Percentiles rank a stretch among this genome's conserved stretches.
Conservation (phyloP, 2,888 invertebrate genomes). For the Caenorhabditis angaria region DNA sequence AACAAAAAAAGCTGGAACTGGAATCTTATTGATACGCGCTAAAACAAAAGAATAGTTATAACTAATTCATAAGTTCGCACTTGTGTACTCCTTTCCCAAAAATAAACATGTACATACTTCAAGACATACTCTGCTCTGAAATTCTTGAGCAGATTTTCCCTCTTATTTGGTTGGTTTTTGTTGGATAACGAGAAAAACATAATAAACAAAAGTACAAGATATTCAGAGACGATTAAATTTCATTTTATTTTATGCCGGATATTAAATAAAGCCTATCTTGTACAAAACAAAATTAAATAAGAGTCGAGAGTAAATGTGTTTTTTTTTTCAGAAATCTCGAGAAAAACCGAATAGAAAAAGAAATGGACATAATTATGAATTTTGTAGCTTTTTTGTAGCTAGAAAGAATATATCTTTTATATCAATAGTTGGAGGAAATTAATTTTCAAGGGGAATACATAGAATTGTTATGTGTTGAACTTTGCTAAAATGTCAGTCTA, state of each 20-base stretch:
- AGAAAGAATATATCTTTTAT: no score
- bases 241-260: background rate
- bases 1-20: background rate
- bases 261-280: background rate
- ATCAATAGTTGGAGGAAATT: no score
- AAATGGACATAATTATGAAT: no score
- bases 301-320: background rate
- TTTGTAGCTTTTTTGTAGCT: no score
- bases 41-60: background rate
- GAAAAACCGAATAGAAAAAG: no score
- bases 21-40: background rate
- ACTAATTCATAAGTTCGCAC: background rate
- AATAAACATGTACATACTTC: background rate
- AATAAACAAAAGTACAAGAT: background rate
- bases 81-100: background rate
- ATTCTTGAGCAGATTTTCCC: no score
- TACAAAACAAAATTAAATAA: background rate
- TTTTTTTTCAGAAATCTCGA: no score
- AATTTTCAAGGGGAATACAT: no score
- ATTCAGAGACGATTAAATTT: background rate
- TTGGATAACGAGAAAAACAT: no score
- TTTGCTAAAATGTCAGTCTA: no score
- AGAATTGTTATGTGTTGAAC: no score
- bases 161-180: background rate
- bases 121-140: no score